These are phyloP conservation scores for Lagocephalus sceleratus DNA, from an alignment of 2,797 vertebrate species.

Conservation along the genomic window DNA sequence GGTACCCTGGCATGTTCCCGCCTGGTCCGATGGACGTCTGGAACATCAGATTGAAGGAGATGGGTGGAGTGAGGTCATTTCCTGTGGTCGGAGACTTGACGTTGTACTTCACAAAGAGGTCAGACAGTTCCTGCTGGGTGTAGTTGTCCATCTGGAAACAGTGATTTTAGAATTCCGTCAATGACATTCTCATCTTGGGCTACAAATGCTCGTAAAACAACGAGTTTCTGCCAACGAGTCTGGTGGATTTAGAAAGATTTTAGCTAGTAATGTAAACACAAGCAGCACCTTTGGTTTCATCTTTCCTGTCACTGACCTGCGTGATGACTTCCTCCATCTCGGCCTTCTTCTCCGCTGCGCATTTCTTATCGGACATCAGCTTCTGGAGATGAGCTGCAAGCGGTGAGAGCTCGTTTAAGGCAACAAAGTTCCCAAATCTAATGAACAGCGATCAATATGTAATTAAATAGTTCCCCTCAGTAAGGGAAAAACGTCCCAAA, in stretches of 20 bases:
- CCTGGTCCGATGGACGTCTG: slow-evolving; percentile 97
- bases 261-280: too few species aligned
- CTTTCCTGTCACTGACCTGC: slow-evolving; percentile 74
- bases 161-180: neutral
- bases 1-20: slow-evolving; percentile 93
- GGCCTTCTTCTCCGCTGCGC: slow-evolving; percentile 86
- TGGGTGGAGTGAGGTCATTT: slow-evolving; percentile 90
- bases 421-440: neutral
- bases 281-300: neutral
- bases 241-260: too few species aligned
- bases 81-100: slow-evolving; percentile 94
- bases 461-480: neutral
- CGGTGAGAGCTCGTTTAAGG: slow-evolving; percentile 1
- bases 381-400: slow-evolving; percentile 92
- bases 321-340: slow-evolving; percentile 94
- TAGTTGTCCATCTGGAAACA: slow-evolving; percentile 90
- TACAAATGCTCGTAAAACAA: neutral
- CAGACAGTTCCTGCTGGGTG: slow-evolving; percentile 87
- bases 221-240: neutral
- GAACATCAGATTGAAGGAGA: slow-evolving; percentile 98
- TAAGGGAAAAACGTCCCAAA: too few species aligned
- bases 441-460: neutral
- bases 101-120: slow-evolving; percentile 93
- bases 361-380: slow-evolving; percentile 97
- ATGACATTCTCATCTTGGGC: too few species aligned